These are phyloP conservation scores for Etheostoma cragini DNA, from an alignment of 2,113 vertebrate genomes.

Conservation along the genomic window DNA sequence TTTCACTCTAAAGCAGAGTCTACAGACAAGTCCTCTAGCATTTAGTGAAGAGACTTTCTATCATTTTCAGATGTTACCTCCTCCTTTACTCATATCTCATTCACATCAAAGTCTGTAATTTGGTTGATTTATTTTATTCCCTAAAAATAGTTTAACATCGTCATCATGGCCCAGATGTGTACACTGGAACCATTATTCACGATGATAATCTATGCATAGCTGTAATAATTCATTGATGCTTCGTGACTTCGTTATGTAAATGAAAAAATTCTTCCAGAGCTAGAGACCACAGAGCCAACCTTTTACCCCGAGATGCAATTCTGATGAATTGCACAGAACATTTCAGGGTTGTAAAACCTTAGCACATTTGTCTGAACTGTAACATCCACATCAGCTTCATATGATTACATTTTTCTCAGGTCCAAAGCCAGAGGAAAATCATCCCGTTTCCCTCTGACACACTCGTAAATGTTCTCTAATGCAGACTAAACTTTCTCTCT, in stretches of 20 bases:
- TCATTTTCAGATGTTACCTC: slow-evolving; percentile 41
- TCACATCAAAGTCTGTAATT: slow-evolving; percentile 39
- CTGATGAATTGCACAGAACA: slow-evolving; percentile 23
- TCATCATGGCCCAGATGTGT: slow-evolving; percentile 21
- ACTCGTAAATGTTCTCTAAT: slow-evolving; percentile 19
- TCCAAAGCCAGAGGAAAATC: slow-evolving; percentile 3
- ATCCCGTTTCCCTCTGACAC: neutral
- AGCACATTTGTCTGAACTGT: neutral
- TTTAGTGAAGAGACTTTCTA: slow-evolving; percentile 15
- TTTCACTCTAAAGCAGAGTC: neutral
- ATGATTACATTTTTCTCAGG: neutral
- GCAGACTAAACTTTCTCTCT: slow-evolving; percentile 34
- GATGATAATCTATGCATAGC: slow-evolving; percentile 38
- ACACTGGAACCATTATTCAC: neutral
- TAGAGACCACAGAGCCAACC: slow-evolving; percentile 10
- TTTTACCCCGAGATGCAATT: neutral
- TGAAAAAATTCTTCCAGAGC: neutral
- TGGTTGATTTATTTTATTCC: neutral
- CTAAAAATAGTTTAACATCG: slow-evolving; percentile 25
- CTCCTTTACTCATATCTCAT: slow-evolving; percentile 22
- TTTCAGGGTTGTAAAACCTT: slow-evolving; percentile 14
- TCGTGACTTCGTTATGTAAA: slow-evolving; percentile 9
- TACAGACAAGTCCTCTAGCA: neutral
- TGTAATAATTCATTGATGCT: slow-evolving; percentile 11
- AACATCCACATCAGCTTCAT: slow-evolving; percentile 15